Conservation (phyloP, 2,888 invertebrate genomes). For the Dendrolimus houi region DNA sequence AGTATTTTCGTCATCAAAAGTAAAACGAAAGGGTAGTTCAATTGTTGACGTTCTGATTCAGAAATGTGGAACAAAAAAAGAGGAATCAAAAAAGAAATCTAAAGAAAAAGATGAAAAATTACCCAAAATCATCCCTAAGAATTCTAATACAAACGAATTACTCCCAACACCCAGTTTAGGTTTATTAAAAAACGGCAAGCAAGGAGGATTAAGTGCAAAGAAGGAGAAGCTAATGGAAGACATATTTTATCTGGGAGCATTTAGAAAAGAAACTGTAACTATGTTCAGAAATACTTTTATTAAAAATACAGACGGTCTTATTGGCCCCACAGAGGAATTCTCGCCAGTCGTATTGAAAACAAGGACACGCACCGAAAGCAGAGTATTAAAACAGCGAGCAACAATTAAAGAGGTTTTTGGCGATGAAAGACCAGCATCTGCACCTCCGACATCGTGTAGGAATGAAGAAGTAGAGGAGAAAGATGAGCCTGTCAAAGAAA, state of each 20-base stretch:
- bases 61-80: constrained; percentile 76
- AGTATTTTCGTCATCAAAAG: constrained; percentile 76
- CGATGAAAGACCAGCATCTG: constrained; percentile 86
- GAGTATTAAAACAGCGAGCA: constrained; percentile 82
- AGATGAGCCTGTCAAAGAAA: constrained; percentile 31
- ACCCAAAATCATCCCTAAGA: constrained; percentile 75
- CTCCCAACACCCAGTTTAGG: constrained; percentile 80
- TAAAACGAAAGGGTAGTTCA: constrained; percentile 69
- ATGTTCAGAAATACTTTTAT: constrained; percentile 81
- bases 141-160: constrained; percentile 70
- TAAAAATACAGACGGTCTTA: constrained; percentile 76
- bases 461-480: constrained; percentile 54
- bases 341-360: constrained; percentile 83
- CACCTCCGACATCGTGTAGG: constrained; percentile 82
- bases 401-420: constrained; percentile 90
- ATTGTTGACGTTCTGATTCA: constrained; percentile 81
- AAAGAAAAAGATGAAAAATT: constrained; percentile 74
- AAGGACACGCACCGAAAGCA: constrained; percentile 84
- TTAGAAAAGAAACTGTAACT: constrained; percentile 81
- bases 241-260: constrained; percentile 78
- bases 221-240: constrained; percentile 73
- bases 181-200: constrained; percentile 51
- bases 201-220: constrained; percentile 53
- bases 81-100: constrained; percentile 69
- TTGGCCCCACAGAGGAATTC: constrained; percentile 78